Conservation (phyloP, 2,113 vertebrate species). For the Psilopogon haemacephalus region DNA sequence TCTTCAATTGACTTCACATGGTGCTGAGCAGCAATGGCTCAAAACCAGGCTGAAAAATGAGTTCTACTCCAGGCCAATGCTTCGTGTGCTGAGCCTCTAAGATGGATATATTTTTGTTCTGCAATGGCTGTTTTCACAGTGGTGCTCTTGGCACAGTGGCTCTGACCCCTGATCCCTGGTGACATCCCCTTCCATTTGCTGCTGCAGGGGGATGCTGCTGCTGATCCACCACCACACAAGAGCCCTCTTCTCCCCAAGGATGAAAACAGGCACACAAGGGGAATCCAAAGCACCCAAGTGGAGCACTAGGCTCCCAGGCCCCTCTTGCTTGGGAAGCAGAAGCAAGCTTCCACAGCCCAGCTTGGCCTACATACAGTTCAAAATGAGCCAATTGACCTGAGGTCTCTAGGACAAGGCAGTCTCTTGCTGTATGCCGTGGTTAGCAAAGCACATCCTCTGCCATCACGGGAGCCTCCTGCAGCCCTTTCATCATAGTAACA, state of each 20-base stretch:
- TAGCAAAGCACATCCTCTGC: background rate
- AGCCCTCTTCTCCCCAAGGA: background rate
- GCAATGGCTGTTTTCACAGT: background rate
- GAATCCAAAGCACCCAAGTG: background rate
- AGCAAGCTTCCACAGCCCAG: background rate
- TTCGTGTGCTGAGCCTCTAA: background rate
- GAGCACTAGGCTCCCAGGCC: background rate
- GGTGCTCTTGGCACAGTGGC: background rate
- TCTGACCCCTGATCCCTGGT: background rate
- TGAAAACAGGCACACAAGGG: background rate
- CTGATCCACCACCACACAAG: fast-evolving
- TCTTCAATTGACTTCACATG: slow-evolving; percentile 67
- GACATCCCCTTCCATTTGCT: background rate
- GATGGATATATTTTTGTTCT: slow-evolving; percentile 7
- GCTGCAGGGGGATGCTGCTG: background rate
- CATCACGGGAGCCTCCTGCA: background rate
- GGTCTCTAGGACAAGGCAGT: background rate
- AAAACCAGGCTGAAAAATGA: slow-evolving; percentile 28
- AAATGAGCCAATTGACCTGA: background rate
- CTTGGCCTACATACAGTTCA: fast-evolving
- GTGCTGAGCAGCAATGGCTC: background rate
- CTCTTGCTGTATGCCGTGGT: background rate
- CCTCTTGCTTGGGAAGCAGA: background rate
- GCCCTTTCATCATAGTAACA: background rate
- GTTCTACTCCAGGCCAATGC: background rate